Base-by-base conservation (phyloP, 2,113 vertebrate genomes). In the Sula dactylatra region DNA sequence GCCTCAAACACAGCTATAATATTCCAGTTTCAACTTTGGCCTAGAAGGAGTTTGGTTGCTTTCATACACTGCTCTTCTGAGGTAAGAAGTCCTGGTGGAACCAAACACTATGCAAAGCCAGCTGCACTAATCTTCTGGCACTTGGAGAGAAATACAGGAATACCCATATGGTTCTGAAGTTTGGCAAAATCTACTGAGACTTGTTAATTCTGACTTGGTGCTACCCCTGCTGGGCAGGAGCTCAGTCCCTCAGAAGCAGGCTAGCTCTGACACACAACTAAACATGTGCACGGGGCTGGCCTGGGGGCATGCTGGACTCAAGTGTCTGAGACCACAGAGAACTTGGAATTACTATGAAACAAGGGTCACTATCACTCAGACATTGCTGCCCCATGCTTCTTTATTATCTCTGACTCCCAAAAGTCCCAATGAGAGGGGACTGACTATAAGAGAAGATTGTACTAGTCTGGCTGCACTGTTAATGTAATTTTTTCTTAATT, bases 221-320 rank as follows among this genome's bases (percentile, higher is more conserved):
- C 8, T 17, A 20, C 10, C 19, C 69, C 56, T 42, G 24, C 19
- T 27, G 44, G 58, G 71, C 34, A 2, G 2, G 56, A 74, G 58
- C 25, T 87, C 58, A n/a, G 27, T 29, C 20, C 7, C 4, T 13
- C 2, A 77, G 44, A 38, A 44, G 22, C 42, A 45, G 0, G 0
- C 8, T 31, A 16, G 52, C 47, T 85, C 82, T 80, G n/a, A 67
- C 2, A 3, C 17, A 45, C 42, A 82, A 15, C 44, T 24, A 29
- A 66, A 25, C 4, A 40, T n/a, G 31, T 0, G 4, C 13, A 31
- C 6, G 14, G 45, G 66, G 40, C 22, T 38, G 22, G 7, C 32
- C 56, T 56, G 9, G 38, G 22, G 11, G 21, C 22, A 49, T 5
- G 10, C 70, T 18, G 29, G 27, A 54, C 45, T 34, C 10, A 16